Percentiles rank a stretch among this genome's conserved stretches.
These are phyloP conservation scores for Micromesistius poutassou DNA, from an alignment of 2,797 vertebrate species.

Conservation along the genomic window DNA sequence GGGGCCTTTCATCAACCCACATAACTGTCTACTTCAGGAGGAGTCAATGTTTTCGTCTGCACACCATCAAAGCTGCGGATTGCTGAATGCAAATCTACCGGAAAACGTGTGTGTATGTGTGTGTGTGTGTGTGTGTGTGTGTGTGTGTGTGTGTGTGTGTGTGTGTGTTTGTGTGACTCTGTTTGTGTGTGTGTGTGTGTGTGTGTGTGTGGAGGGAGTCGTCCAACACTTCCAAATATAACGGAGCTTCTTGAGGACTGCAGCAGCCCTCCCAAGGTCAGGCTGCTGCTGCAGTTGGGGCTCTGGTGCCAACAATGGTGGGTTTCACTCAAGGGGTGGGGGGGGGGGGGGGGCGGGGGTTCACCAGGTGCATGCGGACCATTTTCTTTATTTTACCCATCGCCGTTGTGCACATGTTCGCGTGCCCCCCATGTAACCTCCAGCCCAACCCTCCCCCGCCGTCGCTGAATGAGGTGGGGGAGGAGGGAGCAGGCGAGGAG, in stretches of 20 bases:
- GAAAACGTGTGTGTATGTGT: not conserved
- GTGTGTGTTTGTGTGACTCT: not conserved
- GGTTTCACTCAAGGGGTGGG: conserved; percentile 15
- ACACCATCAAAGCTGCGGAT: not conserved
- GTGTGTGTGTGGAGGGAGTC: not conserved
- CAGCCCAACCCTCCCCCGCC: conserved; percentile 27
- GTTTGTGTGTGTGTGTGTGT: not conserved
- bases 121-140: not conserved
- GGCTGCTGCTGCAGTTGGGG: conserved; percentile 68
- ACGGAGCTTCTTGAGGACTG: conserved; percentile 17
- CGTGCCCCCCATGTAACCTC: conserved; percentile 46
- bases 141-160: conserved; percentile 1
- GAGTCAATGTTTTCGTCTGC: not conserved
- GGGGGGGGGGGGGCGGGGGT: conserved; percentile 16
- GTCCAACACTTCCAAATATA: conserved; percentile 50
- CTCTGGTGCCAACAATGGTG: conserved; percentile 36
- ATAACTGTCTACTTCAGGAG: not conserved
- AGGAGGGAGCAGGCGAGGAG: not conserved
- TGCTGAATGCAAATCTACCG: not conserved
- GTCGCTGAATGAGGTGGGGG: conserved; percentile 67
- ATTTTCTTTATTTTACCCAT: conserved; percentile 29
- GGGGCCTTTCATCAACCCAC: not conserved
- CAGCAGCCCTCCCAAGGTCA: conserved; percentile 67
- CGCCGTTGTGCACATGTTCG: conserved; percentile 36
- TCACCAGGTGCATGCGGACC: conserved; percentile 29